Evolutionary conservation across 2,797 vertebrate genomes (phyloP), one percentile per base, ranked within the genome.

Genomic region (Cottoperca gobio): DNA sequence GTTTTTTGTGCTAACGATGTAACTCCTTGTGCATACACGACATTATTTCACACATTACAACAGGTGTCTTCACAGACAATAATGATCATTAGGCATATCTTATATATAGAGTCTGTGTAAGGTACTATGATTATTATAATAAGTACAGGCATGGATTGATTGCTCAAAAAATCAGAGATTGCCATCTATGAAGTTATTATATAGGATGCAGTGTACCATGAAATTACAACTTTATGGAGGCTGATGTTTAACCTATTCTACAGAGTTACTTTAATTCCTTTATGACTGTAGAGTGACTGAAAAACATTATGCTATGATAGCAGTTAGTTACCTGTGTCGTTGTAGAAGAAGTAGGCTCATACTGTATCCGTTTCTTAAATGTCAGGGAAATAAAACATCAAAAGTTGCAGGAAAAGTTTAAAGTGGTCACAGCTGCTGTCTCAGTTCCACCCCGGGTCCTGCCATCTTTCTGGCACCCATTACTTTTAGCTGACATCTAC

Each of bases 401-500:
- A 26, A 69, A 35, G 53, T 55, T 4, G 8, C 28, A 6, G 28
- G 46, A 54, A 66, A 72, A 39, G 16, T 75, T 68, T 23, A 16
- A 53, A 43, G 45, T 31, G 53, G 63, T 73, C 65, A 40, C 40
- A 33, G 33, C 70, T 28, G 45, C 62, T 23, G 54, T 49, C 54
- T 76, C 9, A 13, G 9, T 8, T 64, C 42, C 48, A 14, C 11
- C 35, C 11, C 21, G 43, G 54, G 13, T 69, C 73, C 42, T 50
- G 11, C 8, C 35, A 66, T 69, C 50, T 76, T 17, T 48, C 49
- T 73, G 49, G 26, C 46, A 13, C 59, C 35, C 11, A 0, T 49
- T 54, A 85, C 79, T 63, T 81, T 73, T 76, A 50, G 58, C 66
- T 79, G 65, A 71, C 42, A 23, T 64, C 55, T 14, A 62, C 57